A percentile compares a stretch with the other conserved stretches of the same genome.
Conservation (phyloP, 2,797 vertebrate genomes). For the Toxotes lorentzi region DNA sequence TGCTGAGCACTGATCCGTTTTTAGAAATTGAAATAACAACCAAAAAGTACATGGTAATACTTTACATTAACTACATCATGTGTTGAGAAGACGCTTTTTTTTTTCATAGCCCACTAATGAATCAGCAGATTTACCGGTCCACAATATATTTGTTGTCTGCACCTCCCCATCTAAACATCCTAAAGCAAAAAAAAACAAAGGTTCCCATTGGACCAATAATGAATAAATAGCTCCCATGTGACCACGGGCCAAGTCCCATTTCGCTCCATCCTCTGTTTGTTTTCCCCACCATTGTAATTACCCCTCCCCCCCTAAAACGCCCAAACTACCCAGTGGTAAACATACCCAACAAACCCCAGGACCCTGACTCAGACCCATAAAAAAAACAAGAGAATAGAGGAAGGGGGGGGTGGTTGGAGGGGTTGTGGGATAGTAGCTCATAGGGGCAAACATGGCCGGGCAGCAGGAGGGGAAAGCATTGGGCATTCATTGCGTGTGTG, state of each 20-base stretch:
- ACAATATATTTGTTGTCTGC: slow-evolving; percentile 62
- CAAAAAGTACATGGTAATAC: slow-evolving; percentile 14
- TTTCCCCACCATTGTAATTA: slow-evolving; percentile 85
- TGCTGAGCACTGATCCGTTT: slow-evolving; percentile 49
- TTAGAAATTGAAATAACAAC: slow-evolving; percentile 48
- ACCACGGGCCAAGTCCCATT: slow-evolving; percentile 73
- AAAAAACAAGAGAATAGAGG: slow-evolving; percentile 72
- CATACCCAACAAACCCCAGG: slow-evolving; percentile 78
- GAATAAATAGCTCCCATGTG: slow-evolving; percentile 84
- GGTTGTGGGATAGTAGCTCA: slow-evolving; percentile 71
- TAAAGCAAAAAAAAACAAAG: slow-evolving; percentile 73
- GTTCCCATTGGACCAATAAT: slow-evolving; percentile 78
- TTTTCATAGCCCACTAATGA: slow-evolving; percentile 50
- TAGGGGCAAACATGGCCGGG: slow-evolving; percentile 66
- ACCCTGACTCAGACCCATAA: slow-evolving; percentile 80
- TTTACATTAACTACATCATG: slow-evolving; percentile 33
- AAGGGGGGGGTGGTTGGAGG: slow-evolving; percentile 35
- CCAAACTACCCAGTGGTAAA: slow-evolving; percentile 78
- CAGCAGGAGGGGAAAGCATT: slow-evolving; percentile 44
- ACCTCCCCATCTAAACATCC: slow-evolving; percentile 76
- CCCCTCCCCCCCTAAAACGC: slow-evolving; percentile 60
- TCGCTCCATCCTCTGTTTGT: slow-evolving; percentile 81
- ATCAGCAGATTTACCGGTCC: slow-evolving; percentile 63
- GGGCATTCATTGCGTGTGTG: slow-evolving; percentile 53
- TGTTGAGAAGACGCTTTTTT: background rate